These are phyloP conservation scores for Eupithecia subumbrata DNA, from an alignment of 2,888 invertebrate genomes.

Conservation along the genomic window DNA sequence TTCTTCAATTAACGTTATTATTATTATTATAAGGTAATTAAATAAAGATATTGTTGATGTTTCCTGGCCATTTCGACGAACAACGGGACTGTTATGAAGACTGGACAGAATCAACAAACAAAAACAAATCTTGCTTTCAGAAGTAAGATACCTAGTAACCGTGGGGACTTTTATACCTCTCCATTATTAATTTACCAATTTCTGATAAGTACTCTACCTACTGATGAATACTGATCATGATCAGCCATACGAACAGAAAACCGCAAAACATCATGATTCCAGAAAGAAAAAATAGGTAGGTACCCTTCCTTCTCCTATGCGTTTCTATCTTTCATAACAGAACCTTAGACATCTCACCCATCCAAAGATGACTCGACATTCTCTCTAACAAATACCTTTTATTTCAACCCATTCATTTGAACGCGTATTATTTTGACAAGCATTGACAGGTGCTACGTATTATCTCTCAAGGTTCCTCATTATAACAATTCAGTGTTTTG, in stretches of 20 bases:
- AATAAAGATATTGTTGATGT: background rate
- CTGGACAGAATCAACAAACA: background rate
- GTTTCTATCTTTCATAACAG: slow-evolving; percentile 18
- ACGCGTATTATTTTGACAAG: slow-evolving; percentile 69
- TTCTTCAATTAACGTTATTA: no score
- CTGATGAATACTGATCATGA: no score
- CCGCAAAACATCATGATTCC: no score
- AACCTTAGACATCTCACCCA: slow-evolving; percentile 47
- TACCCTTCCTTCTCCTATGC: no score
- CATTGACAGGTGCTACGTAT: slow-evolving; percentile 68
- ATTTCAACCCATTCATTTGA: slow-evolving; percentile 69
- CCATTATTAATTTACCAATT: background rate
- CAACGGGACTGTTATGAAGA: background rate
- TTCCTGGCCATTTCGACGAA: background rate
- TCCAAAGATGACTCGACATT: slow-evolving; percentile 62
- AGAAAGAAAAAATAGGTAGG: no score
- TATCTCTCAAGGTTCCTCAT: slow-evolving; percentile 45
- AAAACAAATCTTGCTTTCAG: no score
- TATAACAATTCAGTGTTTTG: slow-evolving; percentile 44
- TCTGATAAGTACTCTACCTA: background rate
- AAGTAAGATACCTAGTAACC: no score
- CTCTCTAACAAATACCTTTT: slow-evolving; percentile 71
- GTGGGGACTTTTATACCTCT: no score
- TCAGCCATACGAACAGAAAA: no score
- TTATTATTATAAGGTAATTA: no score